Percentiles rank a stretch among this genome's conserved stretches.
phyloP scores from a whole-genome alignment of 2,113 vertebrate species.

The Mus pahari region DNA sequence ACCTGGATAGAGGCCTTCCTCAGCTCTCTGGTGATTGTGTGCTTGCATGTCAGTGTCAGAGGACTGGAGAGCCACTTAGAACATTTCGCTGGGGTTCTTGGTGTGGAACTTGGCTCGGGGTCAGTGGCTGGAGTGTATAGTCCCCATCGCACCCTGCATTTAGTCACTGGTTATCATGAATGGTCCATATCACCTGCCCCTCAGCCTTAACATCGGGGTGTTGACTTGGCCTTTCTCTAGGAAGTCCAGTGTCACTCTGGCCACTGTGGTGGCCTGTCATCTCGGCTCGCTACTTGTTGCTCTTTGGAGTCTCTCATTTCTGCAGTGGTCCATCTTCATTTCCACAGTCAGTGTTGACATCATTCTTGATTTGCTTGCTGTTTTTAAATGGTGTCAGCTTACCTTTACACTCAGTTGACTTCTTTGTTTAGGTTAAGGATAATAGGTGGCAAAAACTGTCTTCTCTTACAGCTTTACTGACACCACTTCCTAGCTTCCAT shows the following conservation, averaged over 20 bases:
- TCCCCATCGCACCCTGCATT: not conserved
- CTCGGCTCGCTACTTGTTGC: not conserved
- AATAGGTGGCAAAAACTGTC: not conserved
- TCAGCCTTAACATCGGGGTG: not conserved
- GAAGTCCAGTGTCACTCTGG: not conserved
- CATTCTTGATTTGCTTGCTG: constrained; percentile 33
- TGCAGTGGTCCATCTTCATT: not conserved
- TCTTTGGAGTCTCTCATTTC: not conserved
- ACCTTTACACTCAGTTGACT: not conserved
- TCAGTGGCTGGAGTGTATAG: not conserved
- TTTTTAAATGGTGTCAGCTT: constrained; percentile 47
- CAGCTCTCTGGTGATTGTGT: constrained; percentile 9
- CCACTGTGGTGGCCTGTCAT: not conserved
- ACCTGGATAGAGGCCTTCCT: not conserved
- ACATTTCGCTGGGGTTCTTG: not conserved
- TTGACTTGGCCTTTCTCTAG: not conserved
- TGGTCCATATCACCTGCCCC: not conserved
- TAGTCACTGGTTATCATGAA: not conserved
- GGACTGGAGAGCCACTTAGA: not conserved
- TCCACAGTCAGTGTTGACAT: not conserved
- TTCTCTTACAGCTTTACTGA: not conserved
- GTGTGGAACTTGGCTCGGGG: not conserved
- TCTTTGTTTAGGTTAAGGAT: constrained; percentile 32
- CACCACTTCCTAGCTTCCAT: not conserved
- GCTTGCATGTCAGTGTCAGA: not conserved